Percentiles rank a stretch among this genome's conserved stretches.
These are phyloP conservation scores for Limnephilus rhombicus DNA, from an alignment of 2,888 invertebrate species.

Conservation along the genomic window DNA sequence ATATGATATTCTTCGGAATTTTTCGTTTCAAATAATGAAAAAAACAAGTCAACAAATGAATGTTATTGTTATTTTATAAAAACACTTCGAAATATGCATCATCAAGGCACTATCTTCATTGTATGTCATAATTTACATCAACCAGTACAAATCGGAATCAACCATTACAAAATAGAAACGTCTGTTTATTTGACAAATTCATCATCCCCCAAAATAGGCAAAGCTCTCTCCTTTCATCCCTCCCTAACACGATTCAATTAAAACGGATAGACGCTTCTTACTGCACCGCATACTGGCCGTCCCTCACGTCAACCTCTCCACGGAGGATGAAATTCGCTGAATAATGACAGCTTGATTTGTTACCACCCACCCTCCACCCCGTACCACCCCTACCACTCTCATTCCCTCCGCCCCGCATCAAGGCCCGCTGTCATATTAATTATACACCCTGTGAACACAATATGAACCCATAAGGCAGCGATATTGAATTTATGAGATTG, in stretches of 20 bases:
- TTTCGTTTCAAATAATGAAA: no score
- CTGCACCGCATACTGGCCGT: slow-evolving; percentile 12
- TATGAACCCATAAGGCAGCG: slow-evolving; percentile 10
- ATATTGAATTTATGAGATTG: not conserved
- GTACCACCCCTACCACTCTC: not conserved
- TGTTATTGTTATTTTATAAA: no score
- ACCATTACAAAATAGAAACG: not conserved
- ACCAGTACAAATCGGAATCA: no score
- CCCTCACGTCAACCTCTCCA: slow-evolving; percentile 5
- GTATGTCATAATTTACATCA: no score
- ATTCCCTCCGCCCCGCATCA: not conserved
- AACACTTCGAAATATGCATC: no score
- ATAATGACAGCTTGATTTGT: slow-evolving; percentile 52
- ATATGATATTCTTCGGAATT: no score
- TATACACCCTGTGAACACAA: slow-evolving; percentile 50
- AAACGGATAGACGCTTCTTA: slow-evolving; percentile 7
- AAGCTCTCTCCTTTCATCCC: not conserved
- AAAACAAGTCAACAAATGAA: no score
- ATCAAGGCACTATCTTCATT: no score
- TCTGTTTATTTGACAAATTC: not conserved
- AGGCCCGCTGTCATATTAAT: slow-evolving; percentile 50
- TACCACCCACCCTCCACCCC: not conserved
- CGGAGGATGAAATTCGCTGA: slow-evolving; percentile 40
- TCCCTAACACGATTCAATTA: not conserved
- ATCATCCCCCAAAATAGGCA: not conserved